Percentiles rank a stretch among this genome's conserved stretches.
These are phyloP conservation scores for Knipowitschia caucasica DNA, from an alignment of 2,797 vertebrate genomes.

Conservation along the genomic window DNA sequence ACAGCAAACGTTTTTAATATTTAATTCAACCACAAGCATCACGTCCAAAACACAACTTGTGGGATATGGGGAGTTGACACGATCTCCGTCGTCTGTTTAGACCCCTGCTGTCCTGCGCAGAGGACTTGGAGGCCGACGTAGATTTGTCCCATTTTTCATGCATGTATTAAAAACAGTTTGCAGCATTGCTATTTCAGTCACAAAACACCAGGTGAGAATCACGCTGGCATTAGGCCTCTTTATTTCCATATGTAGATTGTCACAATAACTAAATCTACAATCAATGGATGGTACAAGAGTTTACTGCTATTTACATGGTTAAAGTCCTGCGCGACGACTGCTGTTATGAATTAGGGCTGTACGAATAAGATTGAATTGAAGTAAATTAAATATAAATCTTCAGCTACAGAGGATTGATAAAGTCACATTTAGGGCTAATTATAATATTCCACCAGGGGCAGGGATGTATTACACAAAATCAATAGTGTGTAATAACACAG, in stretches of 20 bases:
- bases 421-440: too few relatives aligned
- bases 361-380: too few relatives aligned
- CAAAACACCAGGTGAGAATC: constrained; percentile 49
- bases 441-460: too few relatives aligned
- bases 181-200: constrained; percentile 55
- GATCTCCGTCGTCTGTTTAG: constrained; percentile 50
- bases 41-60: constrained; percentile 30
- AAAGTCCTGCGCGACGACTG: too few relatives aligned
- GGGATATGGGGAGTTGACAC: constrained; percentile 29
- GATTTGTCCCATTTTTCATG: constrained; percentile 43
- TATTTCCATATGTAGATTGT: constrained; percentile 14
- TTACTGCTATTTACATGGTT: too few relatives aligned
- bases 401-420: too few relatives aligned
- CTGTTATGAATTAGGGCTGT: too few relatives aligned
- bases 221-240: constrained; percentile 12
- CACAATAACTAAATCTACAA: too few relatives aligned
- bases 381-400: too few relatives aligned
- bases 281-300: too few relatives aligned
- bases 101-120: constrained; percentile 25
- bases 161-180: constrained; percentile 32
- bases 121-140: constrained; percentile 35
- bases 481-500: too few relatives aligned
- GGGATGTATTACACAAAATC: too few relatives aligned
- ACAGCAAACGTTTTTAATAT: constrained; percentile 45
- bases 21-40: constrained; percentile 42